A percentile compares a stretch with the other conserved stretches of the same genome.
Conservation (phyloP, 1,140 invertebrate species). For the Drosophila ercepeae region DNA sequence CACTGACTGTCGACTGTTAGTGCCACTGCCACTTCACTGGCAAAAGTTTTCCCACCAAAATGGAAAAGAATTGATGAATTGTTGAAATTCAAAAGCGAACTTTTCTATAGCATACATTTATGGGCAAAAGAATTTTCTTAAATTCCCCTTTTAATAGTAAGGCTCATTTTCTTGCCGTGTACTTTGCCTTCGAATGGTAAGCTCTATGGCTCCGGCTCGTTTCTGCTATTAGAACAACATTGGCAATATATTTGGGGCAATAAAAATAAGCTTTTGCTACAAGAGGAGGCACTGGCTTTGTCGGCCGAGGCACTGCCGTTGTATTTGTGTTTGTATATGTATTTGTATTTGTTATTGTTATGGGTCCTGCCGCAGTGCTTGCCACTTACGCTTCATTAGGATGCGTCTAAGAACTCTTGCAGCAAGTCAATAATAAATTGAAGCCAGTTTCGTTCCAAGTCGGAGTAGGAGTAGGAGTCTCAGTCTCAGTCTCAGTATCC, state of each 20-base stretch:
- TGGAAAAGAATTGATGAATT: background rate
- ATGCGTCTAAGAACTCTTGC: conserved; percentile 77
- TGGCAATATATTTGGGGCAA: conserved; percentile 79
- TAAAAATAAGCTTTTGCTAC: conserved; percentile 80
- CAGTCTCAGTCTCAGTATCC: conserved; percentile 7
- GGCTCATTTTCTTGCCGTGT: conserved; percentile 12
- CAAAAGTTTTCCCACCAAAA: background rate
- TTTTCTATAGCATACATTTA: too few relatives aligned
- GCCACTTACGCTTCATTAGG: conserved; percentile 80
- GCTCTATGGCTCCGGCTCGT: conserved; percentile 56
- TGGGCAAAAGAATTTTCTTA: too few relatives aligned
- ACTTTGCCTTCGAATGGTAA: conserved; percentile 13
- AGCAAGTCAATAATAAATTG: conserved; percentile 77
- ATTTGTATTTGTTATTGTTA: conserved; percentile 62
- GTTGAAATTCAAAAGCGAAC: background rate
- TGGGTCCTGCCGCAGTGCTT: conserved; percentile 62
- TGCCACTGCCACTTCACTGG: conserved; percentile 21
- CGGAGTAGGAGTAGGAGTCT: background rate
- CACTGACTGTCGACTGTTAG: conserved; percentile 43
- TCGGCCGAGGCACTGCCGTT: background rate
- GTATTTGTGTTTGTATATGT: too few relatives aligned
- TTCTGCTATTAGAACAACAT: conserved; percentile 81
- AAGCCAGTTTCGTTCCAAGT: conserved; percentile 33
- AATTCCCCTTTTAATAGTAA: too few relatives aligned
- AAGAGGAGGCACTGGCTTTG: conserved; percentile 33